Evolutionary conservation across 2,888 invertebrate genomes (phyloP).

Genomic region (Melanchra persicariae): DNA sequence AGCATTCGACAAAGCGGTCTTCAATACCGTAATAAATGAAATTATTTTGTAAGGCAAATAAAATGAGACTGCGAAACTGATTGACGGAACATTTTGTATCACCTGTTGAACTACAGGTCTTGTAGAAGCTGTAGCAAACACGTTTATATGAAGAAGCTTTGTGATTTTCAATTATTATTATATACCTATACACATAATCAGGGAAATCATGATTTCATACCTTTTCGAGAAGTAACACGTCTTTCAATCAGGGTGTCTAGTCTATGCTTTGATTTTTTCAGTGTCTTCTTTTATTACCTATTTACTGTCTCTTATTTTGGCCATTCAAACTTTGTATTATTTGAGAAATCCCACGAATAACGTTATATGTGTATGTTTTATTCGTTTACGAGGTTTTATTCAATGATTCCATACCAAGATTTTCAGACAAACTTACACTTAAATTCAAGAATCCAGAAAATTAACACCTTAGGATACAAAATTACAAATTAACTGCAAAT

Average conservation of each 20-base stretch:
- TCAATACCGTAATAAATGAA: constrained; percentile 52
- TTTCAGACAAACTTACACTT: not conserved
- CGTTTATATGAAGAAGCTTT: not conserved
- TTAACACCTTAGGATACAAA: constrained; percentile 17
- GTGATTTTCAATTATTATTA: not conserved
- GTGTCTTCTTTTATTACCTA: not conserved
- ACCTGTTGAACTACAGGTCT: not conserved
- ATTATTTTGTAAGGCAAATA: constrained; percentile 29
- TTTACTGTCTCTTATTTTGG: not conserved
- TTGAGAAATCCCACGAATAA: not conserved
- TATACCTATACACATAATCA: not conserved
- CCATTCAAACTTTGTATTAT: not conserved
- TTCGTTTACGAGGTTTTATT: not conserved
- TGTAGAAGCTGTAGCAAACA: not conserved
- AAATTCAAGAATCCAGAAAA: constrained; percentile 11
- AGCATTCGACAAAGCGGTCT: constrained; percentile 49
- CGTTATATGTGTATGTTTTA: too few relatives aligned
- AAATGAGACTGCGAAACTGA: constrained; percentile 14
- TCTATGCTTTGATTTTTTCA: not conserved
- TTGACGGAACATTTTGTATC: constrained; percentile 27
- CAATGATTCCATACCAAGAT: not conserved
- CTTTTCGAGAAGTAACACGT: not conserved
- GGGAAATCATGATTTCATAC: not conserved
- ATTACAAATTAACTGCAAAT: constrained; percentile 37
- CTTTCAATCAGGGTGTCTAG: not conserved